Evolutionary conservation across 1,140 invertebrate genomes (phyloP).

Genomic region (Teleopsis dalmanni): DNA sequence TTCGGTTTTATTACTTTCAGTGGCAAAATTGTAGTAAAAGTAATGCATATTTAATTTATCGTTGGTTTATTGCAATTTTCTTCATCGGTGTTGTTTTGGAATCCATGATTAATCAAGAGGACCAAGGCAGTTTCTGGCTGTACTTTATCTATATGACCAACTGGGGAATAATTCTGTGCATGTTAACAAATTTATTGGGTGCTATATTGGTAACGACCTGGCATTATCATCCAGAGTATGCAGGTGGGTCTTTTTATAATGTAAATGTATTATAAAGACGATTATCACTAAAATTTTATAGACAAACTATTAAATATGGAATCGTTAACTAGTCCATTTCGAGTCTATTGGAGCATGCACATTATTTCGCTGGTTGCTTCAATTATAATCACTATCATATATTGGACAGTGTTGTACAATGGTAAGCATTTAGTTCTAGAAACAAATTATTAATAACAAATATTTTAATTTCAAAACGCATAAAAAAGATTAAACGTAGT

Average conservation of each 20-base stretch:
- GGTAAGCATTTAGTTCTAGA: constrained; percentile 29
- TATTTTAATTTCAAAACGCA: too few relatives aligned
- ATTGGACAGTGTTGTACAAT: constrained; percentile 55
- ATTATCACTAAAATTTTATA: constrained; percentile 10
- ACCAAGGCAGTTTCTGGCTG: constrained; percentile 23
- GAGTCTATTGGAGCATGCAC: constrained; percentile 54
- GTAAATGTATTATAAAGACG: neutral
- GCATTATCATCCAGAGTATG: constrained; percentile 40
- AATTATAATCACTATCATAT: constrained; percentile 53
- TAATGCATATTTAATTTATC: constrained; percentile 50
- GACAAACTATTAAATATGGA: constrained; percentile 34
- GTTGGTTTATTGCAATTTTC: constrained; percentile 48
- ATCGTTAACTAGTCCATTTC: constrained; percentile 43
- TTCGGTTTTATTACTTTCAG: constrained; percentile 26
- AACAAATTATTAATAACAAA: too few relatives aligned
- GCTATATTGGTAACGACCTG: constrained; percentile 34
- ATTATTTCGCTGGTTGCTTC: constrained; percentile 50
- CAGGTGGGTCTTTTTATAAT: constrained; percentile 22
- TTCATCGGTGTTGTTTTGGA: constrained; percentile 49
- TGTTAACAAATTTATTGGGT: constrained; percentile 38
- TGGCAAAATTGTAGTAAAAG: constrained; percentile 46
- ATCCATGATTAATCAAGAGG: constrained; percentile 37
- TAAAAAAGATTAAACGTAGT: too few relatives aligned
- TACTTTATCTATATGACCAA: constrained; percentile 66
- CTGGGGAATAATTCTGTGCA: constrained; percentile 59